phyloP scores from a whole-genome alignment of 2,888 invertebrate species.

The Arrhopalites spinosus region DNA sequence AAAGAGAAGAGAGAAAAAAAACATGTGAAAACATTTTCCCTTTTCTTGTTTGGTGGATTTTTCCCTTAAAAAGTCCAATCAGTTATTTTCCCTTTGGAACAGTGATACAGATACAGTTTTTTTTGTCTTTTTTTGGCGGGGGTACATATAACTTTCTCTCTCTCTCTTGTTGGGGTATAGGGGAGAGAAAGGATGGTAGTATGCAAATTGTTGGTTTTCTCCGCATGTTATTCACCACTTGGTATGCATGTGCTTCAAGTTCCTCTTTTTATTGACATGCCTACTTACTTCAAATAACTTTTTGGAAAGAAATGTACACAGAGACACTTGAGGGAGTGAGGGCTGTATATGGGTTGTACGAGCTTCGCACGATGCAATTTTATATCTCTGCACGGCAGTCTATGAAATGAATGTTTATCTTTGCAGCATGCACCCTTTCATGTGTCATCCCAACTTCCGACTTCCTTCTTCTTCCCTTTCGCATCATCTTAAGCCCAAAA shows the following conservation, averaged over 20 bases:
- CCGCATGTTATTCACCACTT: not conserved
- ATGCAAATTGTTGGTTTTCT: constrained; percentile 1
- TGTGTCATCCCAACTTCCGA: not conserved
- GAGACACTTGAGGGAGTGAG: constrained; percentile 8
- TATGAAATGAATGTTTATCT: constrained; percentile 22
- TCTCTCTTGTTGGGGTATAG: not conserved
- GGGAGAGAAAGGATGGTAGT: not conserved
- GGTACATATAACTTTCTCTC: too few relatives aligned
- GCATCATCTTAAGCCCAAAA: not conserved
- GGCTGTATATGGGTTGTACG: not conserved
- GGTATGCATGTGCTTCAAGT: constrained; percentile 2
- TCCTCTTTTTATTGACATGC: constrained; percentile 18
- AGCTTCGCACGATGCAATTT: constrained; percentile 11
- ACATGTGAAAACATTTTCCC: constrained; percentile 16
- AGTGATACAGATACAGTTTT: not conserved
- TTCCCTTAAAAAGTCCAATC: constrained; percentile 6
- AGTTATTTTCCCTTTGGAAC: constrained; percentile 23
- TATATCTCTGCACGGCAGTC: not conserved
- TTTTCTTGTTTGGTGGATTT: not conserved
- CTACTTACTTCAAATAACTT: not conserved
- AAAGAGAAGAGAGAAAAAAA: not conserved
- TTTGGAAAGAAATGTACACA: not conserved
- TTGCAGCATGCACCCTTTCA: constrained; percentile 25
- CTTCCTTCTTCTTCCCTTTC: not conserved
- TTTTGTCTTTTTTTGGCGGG: not conserved